Conservation (phyloP, 2,113 vertebrate genomes). For the Chloroceryle aenea region DNA sequence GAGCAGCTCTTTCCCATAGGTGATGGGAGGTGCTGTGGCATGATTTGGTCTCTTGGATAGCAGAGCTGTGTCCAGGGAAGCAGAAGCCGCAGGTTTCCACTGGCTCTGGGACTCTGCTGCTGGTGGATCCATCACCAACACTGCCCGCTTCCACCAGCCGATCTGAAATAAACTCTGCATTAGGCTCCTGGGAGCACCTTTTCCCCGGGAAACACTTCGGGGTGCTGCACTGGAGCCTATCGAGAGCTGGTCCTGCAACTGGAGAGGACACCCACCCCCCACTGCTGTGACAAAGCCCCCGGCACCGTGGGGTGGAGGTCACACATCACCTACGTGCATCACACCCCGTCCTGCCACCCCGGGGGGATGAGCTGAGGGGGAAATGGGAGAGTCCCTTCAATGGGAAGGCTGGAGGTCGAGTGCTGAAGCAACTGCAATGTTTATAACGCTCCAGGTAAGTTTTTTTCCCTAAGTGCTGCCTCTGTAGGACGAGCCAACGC, state of each 20-base stretch:
- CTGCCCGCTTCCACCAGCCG: slow-evolving; percentile 38
- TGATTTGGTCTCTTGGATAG: slow-evolving; percentile 29
- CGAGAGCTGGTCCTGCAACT: background rate
- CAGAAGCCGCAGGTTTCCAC: slow-evolving; percentile 89
- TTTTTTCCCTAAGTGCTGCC: background rate
- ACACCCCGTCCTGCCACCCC: fast-evolving
- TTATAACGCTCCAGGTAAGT: fast-evolving
- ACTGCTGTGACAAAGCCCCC: fast-evolving
- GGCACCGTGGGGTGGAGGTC: fast-evolving
- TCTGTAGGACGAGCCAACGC: no score
- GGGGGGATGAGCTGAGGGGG: background rate
- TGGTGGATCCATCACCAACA: background rate
- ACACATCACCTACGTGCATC: fast-evolving
- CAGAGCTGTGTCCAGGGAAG: slow-evolving; percentile 78
- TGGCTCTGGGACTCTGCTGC: slow-evolving; percentile 63
- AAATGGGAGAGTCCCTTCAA: background rate
- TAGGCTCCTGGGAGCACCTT: background rate
- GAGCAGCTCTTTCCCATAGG: background rate
- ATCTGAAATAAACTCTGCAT: slow-evolving; percentile 32
- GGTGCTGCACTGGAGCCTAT: background rate
- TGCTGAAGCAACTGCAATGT: background rate
- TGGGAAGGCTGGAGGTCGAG: background rate
- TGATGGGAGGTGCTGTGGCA: background rate
- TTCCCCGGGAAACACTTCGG: background rate
- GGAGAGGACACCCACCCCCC: background rate